Evolutionary conservation across 2,888 invertebrate species (phyloP).

Genomic region (Blomia tropicalis): DNA sequence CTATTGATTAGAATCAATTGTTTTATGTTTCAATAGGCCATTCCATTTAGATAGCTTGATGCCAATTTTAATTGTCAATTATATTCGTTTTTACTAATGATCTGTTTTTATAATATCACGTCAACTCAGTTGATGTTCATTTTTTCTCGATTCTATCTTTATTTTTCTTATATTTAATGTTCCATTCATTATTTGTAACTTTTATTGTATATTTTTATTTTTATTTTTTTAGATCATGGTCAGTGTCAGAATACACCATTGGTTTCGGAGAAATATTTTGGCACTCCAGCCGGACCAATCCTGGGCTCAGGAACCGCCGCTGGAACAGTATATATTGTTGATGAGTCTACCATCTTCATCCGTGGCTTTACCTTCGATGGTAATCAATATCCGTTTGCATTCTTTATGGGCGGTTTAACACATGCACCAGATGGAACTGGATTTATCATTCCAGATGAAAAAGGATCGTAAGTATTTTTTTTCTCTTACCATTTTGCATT

Average conservation of each 20-base stretch:
- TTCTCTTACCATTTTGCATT: neutral
- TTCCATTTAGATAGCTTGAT: neutral
- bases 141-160: neutral
- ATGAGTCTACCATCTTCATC: constrained; percentile 66
- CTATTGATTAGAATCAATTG: neutral
- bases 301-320: neutral
- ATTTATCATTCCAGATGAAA: constrained; percentile 31
- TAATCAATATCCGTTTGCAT: constrained; percentile 27
- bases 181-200: neutral
- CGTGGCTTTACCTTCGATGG: constrained; percentile 74
- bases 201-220: neutral
- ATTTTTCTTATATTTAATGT: neutral
- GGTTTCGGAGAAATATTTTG: constrained; percentile 26
- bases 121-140: neutral
- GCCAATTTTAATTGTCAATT: neutral
- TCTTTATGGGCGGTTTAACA: constrained; percentile 30
- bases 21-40: neutral
- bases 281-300: constrained; percentile 30
- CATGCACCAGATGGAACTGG: constrained; percentile 29
- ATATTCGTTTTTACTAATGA: neutral
- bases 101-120: neutral
- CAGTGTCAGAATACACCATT: neutral
- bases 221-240: neutral
- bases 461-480: constrained; percentile 29
- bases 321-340: constrained; percentile 71